Evolutionary conservation across 2,113 vertebrate genomes (phyloP), one percentile per base, ranked within the genome.

Genomic region (Colistium nudipinnis): DNA sequence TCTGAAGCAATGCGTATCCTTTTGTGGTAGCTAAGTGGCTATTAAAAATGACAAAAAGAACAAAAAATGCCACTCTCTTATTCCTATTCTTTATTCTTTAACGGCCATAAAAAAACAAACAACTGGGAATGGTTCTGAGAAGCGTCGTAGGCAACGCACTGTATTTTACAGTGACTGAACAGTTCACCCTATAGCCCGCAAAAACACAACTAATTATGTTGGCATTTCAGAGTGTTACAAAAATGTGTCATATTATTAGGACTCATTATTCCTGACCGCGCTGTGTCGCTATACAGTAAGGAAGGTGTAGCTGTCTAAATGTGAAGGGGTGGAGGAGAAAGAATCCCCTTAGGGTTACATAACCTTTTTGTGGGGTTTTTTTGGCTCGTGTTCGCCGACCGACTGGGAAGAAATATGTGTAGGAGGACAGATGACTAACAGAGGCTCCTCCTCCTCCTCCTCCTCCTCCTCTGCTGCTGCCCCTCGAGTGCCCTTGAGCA

Each of bases 91-190:
- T n/a, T n/a, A n/a, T n/a, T n/a, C n/a, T n/a, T n/a, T n/a, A 72
- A 94, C 94, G 2, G 94, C 95, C 13, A 94, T 96, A 93, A 96
- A 94, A 90, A 95, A 94, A 39, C 36, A 39, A 12, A 47, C 72
- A 91, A 94, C 17, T 45, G 35, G 94, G 93, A 38, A 95, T 95
- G 94, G 89, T 92, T 74, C 94, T 92, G 6, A 88, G 95, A 87
- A 92, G 93, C 73, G 93, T 95, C 93, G 92, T n/a, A n/a, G n/a
- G n/a, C n/a, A n/a, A n/a, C n/a, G n/a, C n/a, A n/a, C n/a, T n/a
- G n/a, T n/a, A n/a, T n/a, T n/a, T n/a, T n/a, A n/a, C n/a, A n/a
- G n/a, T n/a, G n/a, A n/a, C n/a, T n/a, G n/a, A n/a, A n/a, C n/a
- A n/a, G n/a, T n/a, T n/a, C n/a, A n/a, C n/a, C n/a, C n/a, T n/a